phyloP scores from a whole-genome alignment of 2,797 vertebrate genomes.

The Tadarida brasiliensis region DNA sequence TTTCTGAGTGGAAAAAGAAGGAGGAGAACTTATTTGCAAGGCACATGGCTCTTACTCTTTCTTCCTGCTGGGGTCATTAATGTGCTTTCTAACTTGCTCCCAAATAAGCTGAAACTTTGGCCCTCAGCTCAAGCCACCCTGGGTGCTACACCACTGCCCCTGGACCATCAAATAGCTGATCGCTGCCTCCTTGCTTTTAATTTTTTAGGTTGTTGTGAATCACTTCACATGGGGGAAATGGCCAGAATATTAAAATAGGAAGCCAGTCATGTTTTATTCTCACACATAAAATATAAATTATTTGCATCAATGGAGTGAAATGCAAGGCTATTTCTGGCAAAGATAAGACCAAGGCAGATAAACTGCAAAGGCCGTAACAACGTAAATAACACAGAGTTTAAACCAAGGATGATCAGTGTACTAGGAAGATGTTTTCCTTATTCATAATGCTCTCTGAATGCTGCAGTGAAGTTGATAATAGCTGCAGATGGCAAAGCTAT shows the following conservation, averaged over 20 bases:
- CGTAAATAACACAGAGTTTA: constrained; percentile 46
- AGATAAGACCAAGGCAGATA: not conserved
- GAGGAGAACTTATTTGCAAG: not conserved
- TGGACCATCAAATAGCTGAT: not conserved
- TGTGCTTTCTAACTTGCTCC: not conserved
- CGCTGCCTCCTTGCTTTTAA: fast-evolving
- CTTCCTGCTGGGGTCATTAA: not conserved
- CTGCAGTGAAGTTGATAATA: not conserved
- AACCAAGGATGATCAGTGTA: constrained; percentile 4
- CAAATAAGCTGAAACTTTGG: not conserved
- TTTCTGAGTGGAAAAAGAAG: not conserved
- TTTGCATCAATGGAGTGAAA: not conserved
- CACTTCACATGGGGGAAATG: not conserved
- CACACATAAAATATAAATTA: not conserved
- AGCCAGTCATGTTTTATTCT: not conserved
- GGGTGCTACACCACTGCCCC: not conserved
- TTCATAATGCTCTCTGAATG: not conserved
- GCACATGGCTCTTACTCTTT: not conserved
- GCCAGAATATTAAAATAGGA: not conserved
- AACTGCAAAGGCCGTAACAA: constrained; percentile 18
- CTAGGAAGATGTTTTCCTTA: not conserved
- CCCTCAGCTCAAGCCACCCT: not conserved
- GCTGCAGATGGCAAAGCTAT: constrained; percentile 27
- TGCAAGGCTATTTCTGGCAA: constrained; percentile 56
- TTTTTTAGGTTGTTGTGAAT: not conserved